Conservation (phyloP, 2,797 vertebrate species). For the Eulemur mongoz region DNA sequence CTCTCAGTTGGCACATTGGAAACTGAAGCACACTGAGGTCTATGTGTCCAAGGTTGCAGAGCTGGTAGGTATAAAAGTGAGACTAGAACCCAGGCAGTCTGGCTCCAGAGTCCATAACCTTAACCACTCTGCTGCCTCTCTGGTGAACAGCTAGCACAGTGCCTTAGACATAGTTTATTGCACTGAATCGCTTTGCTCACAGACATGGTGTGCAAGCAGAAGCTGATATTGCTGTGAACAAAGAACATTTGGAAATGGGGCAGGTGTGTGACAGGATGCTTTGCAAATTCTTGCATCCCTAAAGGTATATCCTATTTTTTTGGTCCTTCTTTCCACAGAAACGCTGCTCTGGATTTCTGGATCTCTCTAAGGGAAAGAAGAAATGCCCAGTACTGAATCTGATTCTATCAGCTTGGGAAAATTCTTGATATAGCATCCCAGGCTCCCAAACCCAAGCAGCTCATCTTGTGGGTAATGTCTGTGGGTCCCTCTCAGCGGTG, state of each 20-base stretch:
- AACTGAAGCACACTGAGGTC: background rate
- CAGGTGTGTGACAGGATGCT: background rate
- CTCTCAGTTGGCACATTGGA: background rate
- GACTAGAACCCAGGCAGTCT: background rate
- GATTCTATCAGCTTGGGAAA: background rate
- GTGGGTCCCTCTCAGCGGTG: background rate
- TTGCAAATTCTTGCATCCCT: background rate
- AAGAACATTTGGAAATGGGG: background rate
- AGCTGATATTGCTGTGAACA: background rate
- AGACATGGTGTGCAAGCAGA: background rate
- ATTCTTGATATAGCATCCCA: background rate
- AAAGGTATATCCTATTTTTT: background rate
- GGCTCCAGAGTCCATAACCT: background rate
- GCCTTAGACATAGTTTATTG: background rate
- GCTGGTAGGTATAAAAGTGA: background rate
- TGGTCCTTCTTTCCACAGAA: background rate
- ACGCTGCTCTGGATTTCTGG: background rate
- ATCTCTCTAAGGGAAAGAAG: background rate
- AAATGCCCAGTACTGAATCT: background rate
- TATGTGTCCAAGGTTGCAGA: background rate
- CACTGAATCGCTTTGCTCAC: background rate
- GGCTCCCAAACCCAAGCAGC: background rate
- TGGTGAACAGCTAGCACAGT: background rate
- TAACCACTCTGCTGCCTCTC: background rate
- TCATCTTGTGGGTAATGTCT: background rate